Conservation (phyloP, 1,140 invertebrate species). For the Metopolophium dirhodum region DNA sequence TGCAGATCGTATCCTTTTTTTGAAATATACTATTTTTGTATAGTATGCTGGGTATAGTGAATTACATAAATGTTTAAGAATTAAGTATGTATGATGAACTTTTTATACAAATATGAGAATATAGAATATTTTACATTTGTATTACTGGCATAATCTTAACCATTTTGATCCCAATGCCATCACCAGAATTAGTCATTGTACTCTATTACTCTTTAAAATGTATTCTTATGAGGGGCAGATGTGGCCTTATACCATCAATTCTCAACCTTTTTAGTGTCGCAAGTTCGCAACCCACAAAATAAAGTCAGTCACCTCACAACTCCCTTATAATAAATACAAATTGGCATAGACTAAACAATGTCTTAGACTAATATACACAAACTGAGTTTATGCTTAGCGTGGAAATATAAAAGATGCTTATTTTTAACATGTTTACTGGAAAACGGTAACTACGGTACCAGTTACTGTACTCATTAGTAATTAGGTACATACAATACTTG, state of each 20-base stretch:
- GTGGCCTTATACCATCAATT: not conserved
- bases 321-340: not conserved
- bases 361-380: no score
- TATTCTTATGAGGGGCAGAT: not conserved
- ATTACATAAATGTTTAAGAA: not conserved
- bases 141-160: not conserved
- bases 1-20: conserved; percentile 78
- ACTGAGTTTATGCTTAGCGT: no score
- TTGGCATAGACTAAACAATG: no score
- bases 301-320: not conserved
- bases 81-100: not conserved
- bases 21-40: not conserved
- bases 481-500: no score
- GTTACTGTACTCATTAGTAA: no score
- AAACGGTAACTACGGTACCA: no score
- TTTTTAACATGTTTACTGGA: no score
- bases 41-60: not conserved
- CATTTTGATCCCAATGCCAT: not conserved
- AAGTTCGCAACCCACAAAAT: not conserved
- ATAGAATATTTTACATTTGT: not conserved
- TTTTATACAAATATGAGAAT: not conserved
- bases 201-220: not conserved
- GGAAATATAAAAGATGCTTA: no score
- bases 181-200: not conserved
- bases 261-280: not conserved